These are phyloP conservation scores for Centruroides sculpturatus DNA, from an alignment of 1,140 invertebrate species.

Conservation along the genomic window DNA sequence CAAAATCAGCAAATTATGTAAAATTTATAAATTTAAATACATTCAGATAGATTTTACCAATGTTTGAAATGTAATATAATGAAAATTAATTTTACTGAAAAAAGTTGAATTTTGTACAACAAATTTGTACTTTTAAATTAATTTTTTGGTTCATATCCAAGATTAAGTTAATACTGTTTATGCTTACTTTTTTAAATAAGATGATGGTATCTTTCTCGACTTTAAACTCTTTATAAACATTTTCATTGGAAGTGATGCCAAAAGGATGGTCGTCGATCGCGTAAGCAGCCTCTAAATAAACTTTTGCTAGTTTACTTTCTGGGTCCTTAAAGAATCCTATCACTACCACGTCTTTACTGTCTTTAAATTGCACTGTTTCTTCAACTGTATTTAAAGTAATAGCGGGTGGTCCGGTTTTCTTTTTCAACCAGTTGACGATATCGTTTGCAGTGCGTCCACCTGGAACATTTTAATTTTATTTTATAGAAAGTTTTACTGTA, in stretches of 20 bases:
- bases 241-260: conserved; percentile 61
- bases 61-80: too few relatives aligned
- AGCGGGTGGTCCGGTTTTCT: conserved; percentile 80
- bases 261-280: conserved; percentile 77
- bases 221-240: conserved; percentile 57
- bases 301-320: conserved; percentile 59
- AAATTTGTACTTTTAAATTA: too few relatives aligned
- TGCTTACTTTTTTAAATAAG: conserved; percentile 74
- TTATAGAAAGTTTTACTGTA: background rate
- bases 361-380: conserved; percentile 68
- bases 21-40: too few relatives aligned
- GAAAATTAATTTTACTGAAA: too few relatives aligned
- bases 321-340: conserved; percentile 90
- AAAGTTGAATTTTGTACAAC: too few relatives aligned
- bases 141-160: too few relatives aligned
- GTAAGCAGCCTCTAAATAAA: conserved; percentile 63
- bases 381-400: conserved; percentile 52
- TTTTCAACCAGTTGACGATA: conserved; percentile 84
- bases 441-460: conserved; percentile 71
- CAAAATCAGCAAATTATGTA: too few relatives aligned
- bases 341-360: conserved; percentile 60
- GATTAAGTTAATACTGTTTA: too few relatives aligned
- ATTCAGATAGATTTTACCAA: too few relatives aligned
- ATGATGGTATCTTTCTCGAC: conserved; percentile 56
- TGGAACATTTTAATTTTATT: conserved; percentile 20